Evolutionary conservation across 1,140 invertebrate species (phyloP).

Genomic region (Drosophila repletoides): DNA sequence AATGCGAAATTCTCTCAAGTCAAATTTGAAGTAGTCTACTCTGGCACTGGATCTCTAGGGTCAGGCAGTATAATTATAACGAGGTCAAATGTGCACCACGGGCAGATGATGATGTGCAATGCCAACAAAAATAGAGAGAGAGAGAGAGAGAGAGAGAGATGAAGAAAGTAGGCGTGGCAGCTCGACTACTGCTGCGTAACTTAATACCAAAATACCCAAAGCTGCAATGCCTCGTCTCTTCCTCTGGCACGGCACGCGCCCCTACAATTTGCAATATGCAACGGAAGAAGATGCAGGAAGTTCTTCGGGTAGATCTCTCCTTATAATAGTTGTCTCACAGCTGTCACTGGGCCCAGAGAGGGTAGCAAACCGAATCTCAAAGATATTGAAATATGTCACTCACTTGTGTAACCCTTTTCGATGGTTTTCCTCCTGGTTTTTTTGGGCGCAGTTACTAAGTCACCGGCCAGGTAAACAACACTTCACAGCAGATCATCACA

Average conservation of each 20-base stretch:
- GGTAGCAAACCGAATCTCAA: background rate
- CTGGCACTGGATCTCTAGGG: no score
- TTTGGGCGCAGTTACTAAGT: background rate
- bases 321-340: conserved; percentile 15
- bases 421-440: no score
- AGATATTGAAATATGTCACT: conserved; percentile 37
- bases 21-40: conserved; percentile 40
- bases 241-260: conserved; percentile 46
- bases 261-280: conserved; percentile 66
- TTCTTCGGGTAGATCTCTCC: background rate
- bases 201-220: conserved; percentile 57
- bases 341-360: background rate
- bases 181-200: conserved; percentile 42
- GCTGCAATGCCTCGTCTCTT: conserved; percentile 45
- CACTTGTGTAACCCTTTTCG: conserved; percentile 36
- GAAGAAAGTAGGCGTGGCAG: conserved; percentile 45
- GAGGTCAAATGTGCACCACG: conserved; percentile 53
- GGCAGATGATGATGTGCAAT: conserved; percentile 11
- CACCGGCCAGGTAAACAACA: background rate
- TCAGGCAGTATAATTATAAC: conserved; percentile 70
- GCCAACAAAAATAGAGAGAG: no score
- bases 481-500: background rate
- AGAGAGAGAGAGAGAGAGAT: no score
- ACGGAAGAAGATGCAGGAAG: conserved; percentile 40
- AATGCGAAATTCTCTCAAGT: conserved; percentile 37